Evolutionary conservation across 2,113 vertebrate genomes (phyloP).

Genomic region (Gambusia holbrooki): DNA sequence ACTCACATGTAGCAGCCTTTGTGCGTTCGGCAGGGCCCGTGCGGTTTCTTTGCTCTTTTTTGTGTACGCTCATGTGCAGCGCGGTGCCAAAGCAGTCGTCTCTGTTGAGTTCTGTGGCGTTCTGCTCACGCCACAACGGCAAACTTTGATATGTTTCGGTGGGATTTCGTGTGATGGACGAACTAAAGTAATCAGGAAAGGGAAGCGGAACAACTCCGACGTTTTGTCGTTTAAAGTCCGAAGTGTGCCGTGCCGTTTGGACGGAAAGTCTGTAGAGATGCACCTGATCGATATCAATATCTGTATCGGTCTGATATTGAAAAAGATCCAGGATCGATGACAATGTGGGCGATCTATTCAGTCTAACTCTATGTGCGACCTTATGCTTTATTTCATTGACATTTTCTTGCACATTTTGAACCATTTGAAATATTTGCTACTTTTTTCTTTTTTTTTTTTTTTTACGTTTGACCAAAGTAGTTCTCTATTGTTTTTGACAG

Average conservation of each 20-base stretch:
- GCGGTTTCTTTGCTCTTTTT: conserved; percentile 14
- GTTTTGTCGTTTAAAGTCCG: background rate
- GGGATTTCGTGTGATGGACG: background rate
- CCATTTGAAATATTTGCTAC: too few relatives aligned
- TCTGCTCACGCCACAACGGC: background rate
- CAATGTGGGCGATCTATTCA: too few relatives aligned
- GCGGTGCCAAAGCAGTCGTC: background rate
- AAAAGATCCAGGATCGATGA: too few relatives aligned
- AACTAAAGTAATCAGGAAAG: background rate
- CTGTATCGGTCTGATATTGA: too few relatives aligned
- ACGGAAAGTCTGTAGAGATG: background rate
- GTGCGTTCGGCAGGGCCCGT: conserved; percentile 76
- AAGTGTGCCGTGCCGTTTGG: background rate
- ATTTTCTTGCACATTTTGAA: too few relatives aligned
- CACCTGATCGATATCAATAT: too few relatives aligned
- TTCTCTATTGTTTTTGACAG: too few relatives aligned
- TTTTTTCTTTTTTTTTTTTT: too few relatives aligned
- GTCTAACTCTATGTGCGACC: too few relatives aligned
- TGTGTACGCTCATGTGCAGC: background rate
- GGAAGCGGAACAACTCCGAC: too few relatives aligned
- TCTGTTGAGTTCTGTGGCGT: background rate
- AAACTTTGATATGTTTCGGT: background rate
- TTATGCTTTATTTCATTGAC: too few relatives aligned
- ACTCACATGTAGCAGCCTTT: conserved; percentile 82
- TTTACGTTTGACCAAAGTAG: too few relatives aligned